phyloP scores from a whole-genome alignment of 2,113 vertebrate genomes.

The Henicopernis longicauda region DNA sequence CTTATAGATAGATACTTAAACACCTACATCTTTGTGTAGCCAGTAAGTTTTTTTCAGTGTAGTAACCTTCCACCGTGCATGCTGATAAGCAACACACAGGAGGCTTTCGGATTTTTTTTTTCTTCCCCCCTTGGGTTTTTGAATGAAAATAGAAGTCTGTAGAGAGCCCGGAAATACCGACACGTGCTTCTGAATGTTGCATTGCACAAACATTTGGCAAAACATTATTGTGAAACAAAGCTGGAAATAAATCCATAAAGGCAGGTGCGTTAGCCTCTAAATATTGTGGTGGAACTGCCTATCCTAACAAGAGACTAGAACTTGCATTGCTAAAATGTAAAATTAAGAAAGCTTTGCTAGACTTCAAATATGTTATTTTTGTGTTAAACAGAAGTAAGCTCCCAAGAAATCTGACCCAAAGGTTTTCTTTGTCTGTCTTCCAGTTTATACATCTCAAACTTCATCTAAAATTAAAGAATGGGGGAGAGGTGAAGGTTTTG shows the following conservation, averaged over 20 bases:
- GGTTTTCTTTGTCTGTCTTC: neutral
- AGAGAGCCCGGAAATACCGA: neutral
- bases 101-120: neutral
- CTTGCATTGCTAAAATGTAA: neutral
- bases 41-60: neutral
- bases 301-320: neutral
- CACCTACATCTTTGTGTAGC: neutral
- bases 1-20: neutral
- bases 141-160: neutral
- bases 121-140: neutral
- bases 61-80: neutral
- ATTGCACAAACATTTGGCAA: neutral
- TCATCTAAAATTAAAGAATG: slow-evolving; percentile 18
- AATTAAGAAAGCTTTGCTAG: neutral
- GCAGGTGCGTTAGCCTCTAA: neutral
- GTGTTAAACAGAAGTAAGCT: neutral
- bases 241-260: neutral
- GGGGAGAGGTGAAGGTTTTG: neutral
- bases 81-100: neutral
- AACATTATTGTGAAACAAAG: neutral
- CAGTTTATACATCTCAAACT: neutral
- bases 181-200: neutral
- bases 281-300: neutral
- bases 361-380: neutral
- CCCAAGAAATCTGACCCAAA: neutral